Base-by-base conservation (phyloP, 1,140 invertebrate genomes). In the Drosophila kikkawai region DNA sequence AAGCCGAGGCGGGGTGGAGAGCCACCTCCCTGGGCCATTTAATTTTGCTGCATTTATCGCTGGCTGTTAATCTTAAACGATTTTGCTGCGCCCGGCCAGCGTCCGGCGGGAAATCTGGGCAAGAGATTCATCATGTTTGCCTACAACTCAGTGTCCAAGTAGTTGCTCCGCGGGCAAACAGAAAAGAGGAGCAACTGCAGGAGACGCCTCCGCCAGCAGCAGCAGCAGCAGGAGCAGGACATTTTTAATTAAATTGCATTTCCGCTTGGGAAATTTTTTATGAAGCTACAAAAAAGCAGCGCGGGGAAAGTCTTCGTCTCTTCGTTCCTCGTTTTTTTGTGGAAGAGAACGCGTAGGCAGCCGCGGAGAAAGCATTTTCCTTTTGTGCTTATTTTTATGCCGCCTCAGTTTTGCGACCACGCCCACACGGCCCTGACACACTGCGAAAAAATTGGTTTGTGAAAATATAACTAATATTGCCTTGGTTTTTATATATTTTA, bases 181-280 rank as follows among this genome's bases (percentile, higher is more conserved):
- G 36, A 68, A 68, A 37, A 32, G 32, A 36, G 36, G 17, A 56
- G 56, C 37, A 26, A 19, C 42, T 45, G 53, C 60, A 42, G 41
- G 57, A 55, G 45, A 32, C 71, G 71, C 69, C 67, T 58, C 44
- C 83, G 79, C 76, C 69, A 83, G 77, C 81, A 75, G 69, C 73
- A 9, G 22, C 47, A 48, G 45, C 47, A 50, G 26, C 47, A 29
- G 42, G 17, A 45, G 83, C 84, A 87, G 83, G 84, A 88, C 84
- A 88, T 88, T 88, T 88, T 88, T 88, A 88, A 88, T 88, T 88
- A 88, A 88, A 88, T 88, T 88, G 84, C 84, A 88, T 88, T 88
- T 88, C 84, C 84, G 84, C 84, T 90, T 90, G 85, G 84, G 85
- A 88, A 88, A 88, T 88, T 88, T 88, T 88, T 88, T 88, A 88